A percentile compares a stretch with the other conserved stretches of the same genome.
phyloP scores from a whole-genome alignment of 2,113 vertebrate species.

The Aepyceros melampus region DNA sequence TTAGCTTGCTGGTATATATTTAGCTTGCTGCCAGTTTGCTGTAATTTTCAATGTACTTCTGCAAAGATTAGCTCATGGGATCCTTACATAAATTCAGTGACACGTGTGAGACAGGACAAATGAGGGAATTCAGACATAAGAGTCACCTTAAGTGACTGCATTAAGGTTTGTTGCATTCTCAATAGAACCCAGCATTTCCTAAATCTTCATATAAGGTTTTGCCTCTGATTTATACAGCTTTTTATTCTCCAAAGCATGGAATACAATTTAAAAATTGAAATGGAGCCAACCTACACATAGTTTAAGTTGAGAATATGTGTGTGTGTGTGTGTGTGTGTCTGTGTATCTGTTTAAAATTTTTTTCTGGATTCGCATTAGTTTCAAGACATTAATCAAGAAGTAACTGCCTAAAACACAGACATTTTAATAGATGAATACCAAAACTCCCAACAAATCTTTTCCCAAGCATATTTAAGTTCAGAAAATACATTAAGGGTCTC shows the following conservation, averaged over 20 bases:
- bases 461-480: not conserved
- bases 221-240: not conserved
- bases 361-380: not conserved
- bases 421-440: not conserved
- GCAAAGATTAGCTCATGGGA: not conserved
- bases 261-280: not conserved
- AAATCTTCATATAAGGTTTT: not conserved
- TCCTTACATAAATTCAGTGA: not conserved
- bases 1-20: not conserved
- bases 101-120: not conserved
- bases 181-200: not conserved
- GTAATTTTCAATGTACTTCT: not conserved
- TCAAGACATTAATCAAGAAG: conserved; percentile 23
- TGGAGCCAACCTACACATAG: not conserved
- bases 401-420: not conserved
- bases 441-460: not conserved
- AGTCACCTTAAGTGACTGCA: not conserved
- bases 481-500: not conserved
- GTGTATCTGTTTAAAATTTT: not conserved
- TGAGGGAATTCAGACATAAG: not conserved
- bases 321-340: not conserved
- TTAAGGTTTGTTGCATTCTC: not conserved
- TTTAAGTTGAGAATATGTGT: not conserved
- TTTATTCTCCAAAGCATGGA: not conserved
- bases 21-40: not conserved